Conservation (phyloP, 2,113 vertebrate species). For the Chascanopsetta lugubris region DNA sequence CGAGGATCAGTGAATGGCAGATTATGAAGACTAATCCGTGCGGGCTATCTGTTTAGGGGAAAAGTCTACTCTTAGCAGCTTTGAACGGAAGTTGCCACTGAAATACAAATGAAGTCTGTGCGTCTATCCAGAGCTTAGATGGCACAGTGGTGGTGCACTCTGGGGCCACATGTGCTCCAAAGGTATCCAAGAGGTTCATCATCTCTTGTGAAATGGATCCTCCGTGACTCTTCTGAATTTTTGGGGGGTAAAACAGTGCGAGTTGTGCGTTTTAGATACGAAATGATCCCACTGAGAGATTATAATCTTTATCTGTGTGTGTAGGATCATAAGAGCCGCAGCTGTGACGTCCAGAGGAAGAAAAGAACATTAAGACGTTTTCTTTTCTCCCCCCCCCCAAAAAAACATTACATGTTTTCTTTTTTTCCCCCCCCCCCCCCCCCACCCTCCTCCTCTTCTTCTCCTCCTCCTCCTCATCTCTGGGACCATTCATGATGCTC, state of each 20-base stretch:
- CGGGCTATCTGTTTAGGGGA: slow-evolving; percentile 67
- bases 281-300: slow-evolving; percentile 27
- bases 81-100: slow-evolving; percentile 60
- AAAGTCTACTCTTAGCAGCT: slow-evolving; percentile 72
- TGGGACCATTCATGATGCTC: slow-evolving; percentile 44
- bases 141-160: slow-evolving; percentile 9
- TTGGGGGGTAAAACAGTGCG: too few species aligned
- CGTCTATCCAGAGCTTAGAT: slow-evolving; percentile 55
- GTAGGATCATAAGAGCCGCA: slow-evolving; percentile 13
- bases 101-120: slow-evolving; percentile 69
- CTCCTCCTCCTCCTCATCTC: too few species aligned
- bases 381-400: too few species aligned
- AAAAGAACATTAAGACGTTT: slow-evolving; percentile 37
- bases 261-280: too few species aligned
- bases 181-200: slow-evolving; percentile 46
- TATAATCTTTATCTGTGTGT: slow-evolving; percentile 45
- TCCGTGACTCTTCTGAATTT: slow-evolving; percentile 8
- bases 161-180: slow-evolving; percentile 56
- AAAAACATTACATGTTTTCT: too few species aligned
- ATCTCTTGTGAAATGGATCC: slow-evolving; percentile 49
- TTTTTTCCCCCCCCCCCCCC: too few species aligned
- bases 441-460: too few species aligned
- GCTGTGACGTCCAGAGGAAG: slow-evolving; percentile 30
- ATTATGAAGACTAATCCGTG: slow-evolving; percentile 75
- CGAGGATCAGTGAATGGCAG: slow-evolving; percentile 76